phyloP scores from a whole-genome alignment of 2,888 invertebrate genomes.

The Apocheima hispidaria region DNA sequence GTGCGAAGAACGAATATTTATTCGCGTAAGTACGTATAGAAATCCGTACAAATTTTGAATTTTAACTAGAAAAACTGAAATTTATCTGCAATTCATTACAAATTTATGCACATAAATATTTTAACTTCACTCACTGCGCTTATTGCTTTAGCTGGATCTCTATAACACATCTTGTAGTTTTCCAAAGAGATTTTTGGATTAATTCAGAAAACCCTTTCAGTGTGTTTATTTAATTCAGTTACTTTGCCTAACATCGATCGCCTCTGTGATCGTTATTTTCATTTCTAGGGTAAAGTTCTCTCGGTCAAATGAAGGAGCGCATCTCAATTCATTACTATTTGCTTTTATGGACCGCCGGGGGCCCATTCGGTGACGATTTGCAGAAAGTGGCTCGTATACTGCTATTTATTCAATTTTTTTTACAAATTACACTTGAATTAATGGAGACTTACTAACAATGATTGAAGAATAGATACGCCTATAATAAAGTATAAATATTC shows the following conservation, averaged over 20 bases:
- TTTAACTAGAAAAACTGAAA: too few species aligned
- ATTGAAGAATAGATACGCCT: background rate
- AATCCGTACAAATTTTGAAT: too few species aligned
- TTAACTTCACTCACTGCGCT: too few species aligned
- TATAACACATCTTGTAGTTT: too few species aligned
- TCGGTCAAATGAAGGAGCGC: slow-evolving; percentile 36
- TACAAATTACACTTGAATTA: background rate
- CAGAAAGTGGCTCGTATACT: slow-evolving; percentile 27
- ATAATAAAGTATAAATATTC: background rate
- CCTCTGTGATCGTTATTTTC: slow-evolving; percentile 14
- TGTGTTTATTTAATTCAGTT: background rate
- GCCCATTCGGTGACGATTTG: slow-evolving; percentile 41
- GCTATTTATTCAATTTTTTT: slow-evolving; percentile 33
- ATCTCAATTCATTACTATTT: slow-evolving; percentile 46
- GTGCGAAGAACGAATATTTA: too few species aligned
- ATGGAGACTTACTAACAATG: background rate
- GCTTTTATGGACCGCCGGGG: slow-evolving; percentile 39
- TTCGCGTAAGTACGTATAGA: too few species aligned
- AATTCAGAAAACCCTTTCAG: background rate
- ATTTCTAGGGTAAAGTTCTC: slow-evolving; percentile 30
- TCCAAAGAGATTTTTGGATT: background rate
- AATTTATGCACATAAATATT: too few species aligned
- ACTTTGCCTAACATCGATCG: slow-evolving; percentile 10
- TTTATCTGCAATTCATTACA: too few species aligned
- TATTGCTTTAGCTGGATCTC: too few species aligned